These are phyloP conservation scores for Clitarchus hookeri DNA, from an alignment of 2,888 invertebrate genomes.

Conservation along the genomic window DNA sequence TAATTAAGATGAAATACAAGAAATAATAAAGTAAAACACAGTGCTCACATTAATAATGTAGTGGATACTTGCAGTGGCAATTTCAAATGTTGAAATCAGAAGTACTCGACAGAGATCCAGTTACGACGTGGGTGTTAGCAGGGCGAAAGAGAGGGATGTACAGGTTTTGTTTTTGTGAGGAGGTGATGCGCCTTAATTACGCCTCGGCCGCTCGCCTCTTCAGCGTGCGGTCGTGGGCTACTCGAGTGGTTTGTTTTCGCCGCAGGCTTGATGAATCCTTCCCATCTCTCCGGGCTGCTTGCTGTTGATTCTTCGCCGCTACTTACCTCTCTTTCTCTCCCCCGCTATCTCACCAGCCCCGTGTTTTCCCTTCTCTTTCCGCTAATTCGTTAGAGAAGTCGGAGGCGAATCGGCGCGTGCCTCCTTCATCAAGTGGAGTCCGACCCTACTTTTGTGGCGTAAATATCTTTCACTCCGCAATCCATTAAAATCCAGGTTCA, in stretches of 20 bases:
- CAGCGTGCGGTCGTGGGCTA: background rate
- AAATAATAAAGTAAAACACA: too few relatives aligned
- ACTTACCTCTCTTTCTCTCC: background rate
- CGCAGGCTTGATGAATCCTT: background rate
- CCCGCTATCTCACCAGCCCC: background rate
- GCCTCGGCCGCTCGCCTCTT: too few relatives aligned
- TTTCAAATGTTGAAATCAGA: too few relatives aligned
- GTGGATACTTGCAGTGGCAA: too few relatives aligned
- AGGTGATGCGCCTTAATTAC: too few relatives aligned
- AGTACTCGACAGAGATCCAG: too few relatives aligned
- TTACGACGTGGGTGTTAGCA: too few relatives aligned
- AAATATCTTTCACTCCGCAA: too few relatives aligned
- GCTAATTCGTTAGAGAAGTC: background rate
- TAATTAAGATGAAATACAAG: too few relatives aligned
- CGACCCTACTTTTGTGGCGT: background rate
- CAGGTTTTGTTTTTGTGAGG: too few relatives aligned
- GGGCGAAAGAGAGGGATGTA: too few relatives aligned
- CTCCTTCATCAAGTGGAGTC: background rate
- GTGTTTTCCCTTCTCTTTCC: background rate
- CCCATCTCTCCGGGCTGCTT: background rate
- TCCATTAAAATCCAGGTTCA: background rate
- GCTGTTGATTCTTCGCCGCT: background rate
- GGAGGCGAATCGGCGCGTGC: background rate
- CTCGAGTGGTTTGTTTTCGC: background rate
- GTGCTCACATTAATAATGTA: too few relatives aligned